Percentiles rank a stretch among this genome's conserved stretches.
These are phyloP conservation scores for Macrophya annulata DNA, from an alignment of 2,888 invertebrate genomes.

Conservation along the genomic window DNA sequence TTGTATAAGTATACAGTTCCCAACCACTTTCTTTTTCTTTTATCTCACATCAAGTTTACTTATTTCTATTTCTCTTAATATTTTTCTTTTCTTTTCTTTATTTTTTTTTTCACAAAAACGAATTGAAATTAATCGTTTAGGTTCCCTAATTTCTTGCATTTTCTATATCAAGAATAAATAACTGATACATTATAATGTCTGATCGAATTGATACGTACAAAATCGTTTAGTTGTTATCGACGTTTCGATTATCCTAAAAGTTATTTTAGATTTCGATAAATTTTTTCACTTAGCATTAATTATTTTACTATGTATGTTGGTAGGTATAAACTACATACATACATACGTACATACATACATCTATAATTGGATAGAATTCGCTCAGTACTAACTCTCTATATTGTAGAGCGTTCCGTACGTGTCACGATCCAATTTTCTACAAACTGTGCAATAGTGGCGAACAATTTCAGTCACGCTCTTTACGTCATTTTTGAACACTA, in stretches of 20 bases:
- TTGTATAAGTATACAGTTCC: background rate
- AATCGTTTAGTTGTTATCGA: background rate
- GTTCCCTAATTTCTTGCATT: no score
- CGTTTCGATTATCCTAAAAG: background rate
- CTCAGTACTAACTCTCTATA: conserved; percentile 5
- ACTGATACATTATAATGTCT: no score
- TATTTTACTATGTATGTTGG: background rate
- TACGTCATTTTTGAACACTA: conserved; percentile 37
- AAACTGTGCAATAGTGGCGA: background rate
- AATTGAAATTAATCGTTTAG: background rate
- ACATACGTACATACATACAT: no score
- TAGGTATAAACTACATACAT: background rate
- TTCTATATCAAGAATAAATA: no score
- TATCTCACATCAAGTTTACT: background rate
- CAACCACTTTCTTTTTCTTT: background rate
- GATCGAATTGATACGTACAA: no score
- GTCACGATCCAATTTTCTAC: conserved; percentile 48
- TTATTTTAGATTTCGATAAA: background rate
- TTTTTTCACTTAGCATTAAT: background rate
- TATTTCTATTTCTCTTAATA: background rate
- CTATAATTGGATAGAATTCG: background rate
- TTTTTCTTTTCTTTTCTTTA: background rate
- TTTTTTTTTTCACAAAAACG: background rate
- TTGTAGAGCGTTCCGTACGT: background rate
- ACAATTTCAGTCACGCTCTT: background rate